These are phyloP conservation scores for Muscicapa comitata DNA, from an alignment of 2,797 vertebrate genomes.

Conservation along the genomic window DNA sequence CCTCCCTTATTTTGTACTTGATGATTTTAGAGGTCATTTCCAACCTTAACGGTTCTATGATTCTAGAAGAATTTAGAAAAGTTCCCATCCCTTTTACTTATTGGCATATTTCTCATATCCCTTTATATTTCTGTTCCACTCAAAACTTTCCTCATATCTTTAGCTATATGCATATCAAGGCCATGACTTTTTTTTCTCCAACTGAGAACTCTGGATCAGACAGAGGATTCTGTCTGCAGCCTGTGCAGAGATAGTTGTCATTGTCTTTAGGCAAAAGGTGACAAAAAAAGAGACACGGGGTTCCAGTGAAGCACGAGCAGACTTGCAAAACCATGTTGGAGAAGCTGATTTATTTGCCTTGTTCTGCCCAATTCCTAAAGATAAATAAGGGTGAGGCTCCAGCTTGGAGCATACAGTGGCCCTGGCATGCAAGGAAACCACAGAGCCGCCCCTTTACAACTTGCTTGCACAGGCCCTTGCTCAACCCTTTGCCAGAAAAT, in stretches of 20 bases:
- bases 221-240: neutral
- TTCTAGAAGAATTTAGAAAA: neutral
- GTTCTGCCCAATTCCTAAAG: neutral
- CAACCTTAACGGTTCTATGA: neutral
- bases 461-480: neutral
- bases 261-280: neutral
- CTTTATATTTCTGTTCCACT: neutral
- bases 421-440: neutral
- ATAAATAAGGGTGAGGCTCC: neutral
- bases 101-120: neutral
- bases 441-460: fast-evolving
- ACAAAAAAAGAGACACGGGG: neutral
- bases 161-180: neutral
- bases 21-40: neutral
- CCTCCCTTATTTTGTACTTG: neutral
- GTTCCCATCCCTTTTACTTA: neutral
- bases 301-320: fast-evolving
- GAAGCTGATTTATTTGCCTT: neutral
- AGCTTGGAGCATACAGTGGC: fast-evolving
- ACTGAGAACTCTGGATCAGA: neutral
- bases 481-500: neutral
- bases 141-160: neutral
- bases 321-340: neutral
- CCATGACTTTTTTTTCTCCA: neutral
- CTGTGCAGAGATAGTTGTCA: neutral